Percentiles rank a stretch among this genome's conserved stretches.
Evolutionary conservation across 2,797 vertebrate species (phyloP).

Genomic region (Simalia tracyae): DNA sequence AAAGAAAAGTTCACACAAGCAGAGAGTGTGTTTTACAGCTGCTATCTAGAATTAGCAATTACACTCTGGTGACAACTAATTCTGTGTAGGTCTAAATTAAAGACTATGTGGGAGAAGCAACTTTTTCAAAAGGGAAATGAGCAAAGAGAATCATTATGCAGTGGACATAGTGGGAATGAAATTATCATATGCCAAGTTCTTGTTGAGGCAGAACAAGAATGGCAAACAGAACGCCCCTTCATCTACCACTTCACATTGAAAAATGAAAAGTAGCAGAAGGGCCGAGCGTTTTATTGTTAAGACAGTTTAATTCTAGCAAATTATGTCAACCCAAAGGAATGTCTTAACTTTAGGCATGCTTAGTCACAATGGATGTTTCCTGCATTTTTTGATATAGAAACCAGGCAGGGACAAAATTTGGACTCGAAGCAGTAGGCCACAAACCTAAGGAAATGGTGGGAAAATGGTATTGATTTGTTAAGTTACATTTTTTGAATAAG

Average conservation of each 20-base stretch:
- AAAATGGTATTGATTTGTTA: background rate
- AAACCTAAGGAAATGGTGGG: background rate
- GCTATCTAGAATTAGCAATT: background rate
- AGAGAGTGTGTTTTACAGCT: background rate
- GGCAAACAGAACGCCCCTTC: background rate
- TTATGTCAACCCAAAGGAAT: background rate
- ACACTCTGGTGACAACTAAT: background rate
- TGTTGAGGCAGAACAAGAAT: background rate
- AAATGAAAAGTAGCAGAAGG: background rate
- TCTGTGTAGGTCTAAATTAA: background rate
- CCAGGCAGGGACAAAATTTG: background rate
- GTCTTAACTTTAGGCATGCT: background rate
- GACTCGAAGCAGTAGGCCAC: background rate
- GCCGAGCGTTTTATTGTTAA: background rate
- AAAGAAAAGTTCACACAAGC: background rate
- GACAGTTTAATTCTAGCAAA: background rate
- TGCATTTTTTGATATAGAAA: background rate
- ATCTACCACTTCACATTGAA: accelerated
- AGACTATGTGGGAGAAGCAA: background rate
- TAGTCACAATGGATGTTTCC: background rate
- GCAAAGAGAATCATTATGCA: background rate
- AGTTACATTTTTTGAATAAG: background rate
- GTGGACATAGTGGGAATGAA: background rate
- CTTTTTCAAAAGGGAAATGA: background rate
- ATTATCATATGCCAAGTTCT: background rate